phyloP scores from a whole-genome alignment of 2,113 vertebrate species.

The Grantiella picta region DNA sequence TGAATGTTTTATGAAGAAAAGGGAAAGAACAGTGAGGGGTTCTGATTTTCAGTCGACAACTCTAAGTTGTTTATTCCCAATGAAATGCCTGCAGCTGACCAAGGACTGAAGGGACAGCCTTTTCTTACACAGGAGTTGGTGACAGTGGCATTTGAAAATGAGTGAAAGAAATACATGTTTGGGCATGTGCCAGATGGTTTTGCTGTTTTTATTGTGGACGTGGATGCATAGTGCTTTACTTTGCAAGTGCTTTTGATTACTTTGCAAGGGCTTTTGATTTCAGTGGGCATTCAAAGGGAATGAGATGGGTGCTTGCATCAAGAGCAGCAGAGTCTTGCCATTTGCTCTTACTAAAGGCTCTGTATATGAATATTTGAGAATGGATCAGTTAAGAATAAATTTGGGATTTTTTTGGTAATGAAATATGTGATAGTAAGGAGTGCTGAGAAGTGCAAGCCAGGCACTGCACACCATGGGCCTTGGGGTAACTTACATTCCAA shows the following conservation, averaged over 20 bases:
- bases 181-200: background rate
- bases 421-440: background rate
- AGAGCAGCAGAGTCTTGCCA: background rate
- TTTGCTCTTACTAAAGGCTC: background rate
- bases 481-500: background rate
- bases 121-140: background rate
- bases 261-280: background rate
- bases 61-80: background rate
- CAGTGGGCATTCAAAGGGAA: background rate
- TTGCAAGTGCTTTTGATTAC: background rate
- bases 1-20: slow-evolving; percentile 4
- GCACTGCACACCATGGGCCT: background rate
- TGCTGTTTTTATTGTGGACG: background rate
- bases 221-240: background rate
- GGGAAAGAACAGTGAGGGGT: background rate
- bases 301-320: background rate
- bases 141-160: background rate
- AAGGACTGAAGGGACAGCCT: background rate
- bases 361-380: background rate
- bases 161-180: background rate
- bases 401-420: background rate
- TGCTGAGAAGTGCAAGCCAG: background rate
- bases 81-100: background rate
- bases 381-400: background rate
- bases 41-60: background rate